These are phyloP conservation scores for Pterocles burchelli DNA, from an alignment of 2,113 vertebrate genomes.

Conservation along the genomic window DNA sequence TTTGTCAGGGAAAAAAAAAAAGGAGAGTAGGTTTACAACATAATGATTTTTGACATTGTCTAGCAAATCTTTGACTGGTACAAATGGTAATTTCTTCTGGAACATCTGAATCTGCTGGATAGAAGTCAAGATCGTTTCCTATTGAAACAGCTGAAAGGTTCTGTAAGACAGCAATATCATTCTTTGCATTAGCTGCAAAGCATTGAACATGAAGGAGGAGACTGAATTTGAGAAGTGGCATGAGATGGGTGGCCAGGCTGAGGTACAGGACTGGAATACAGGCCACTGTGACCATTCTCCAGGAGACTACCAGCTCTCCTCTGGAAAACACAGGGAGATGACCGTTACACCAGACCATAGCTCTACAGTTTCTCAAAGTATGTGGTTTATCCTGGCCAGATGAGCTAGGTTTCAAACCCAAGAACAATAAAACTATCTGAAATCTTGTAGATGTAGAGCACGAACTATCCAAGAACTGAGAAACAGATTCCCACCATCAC, in stretches of 20 bases:
- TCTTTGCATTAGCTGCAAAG: neutral
- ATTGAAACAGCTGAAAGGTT: neutral
- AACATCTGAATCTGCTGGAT: neutral
- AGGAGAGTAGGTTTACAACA: neutral
- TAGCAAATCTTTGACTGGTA: neutral
- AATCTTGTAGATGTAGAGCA: neutral
- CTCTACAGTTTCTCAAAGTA: neutral
- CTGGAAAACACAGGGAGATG: neutral
- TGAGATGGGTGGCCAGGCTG: neutral
- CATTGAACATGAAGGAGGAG: neutral
- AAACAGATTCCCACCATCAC: neutral
- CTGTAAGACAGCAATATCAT: neutral
- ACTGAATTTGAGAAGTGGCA: neutral
- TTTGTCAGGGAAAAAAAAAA: neutral
- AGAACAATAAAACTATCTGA: neutral
- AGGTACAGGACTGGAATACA: neutral
- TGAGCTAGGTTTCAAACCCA: neutral
- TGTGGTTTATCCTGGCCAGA: neutral
- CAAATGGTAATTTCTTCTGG: neutral
- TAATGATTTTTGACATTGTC: neutral
- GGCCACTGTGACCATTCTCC: neutral
- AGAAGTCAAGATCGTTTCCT: neutral
- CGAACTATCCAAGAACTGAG: neutral
- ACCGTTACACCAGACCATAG: rapidly evolving
- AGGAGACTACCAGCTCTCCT: neutral